phyloP scores from a whole-genome alignment of 2,113 vertebrate genomes.

The Rana temporaria region DNA sequence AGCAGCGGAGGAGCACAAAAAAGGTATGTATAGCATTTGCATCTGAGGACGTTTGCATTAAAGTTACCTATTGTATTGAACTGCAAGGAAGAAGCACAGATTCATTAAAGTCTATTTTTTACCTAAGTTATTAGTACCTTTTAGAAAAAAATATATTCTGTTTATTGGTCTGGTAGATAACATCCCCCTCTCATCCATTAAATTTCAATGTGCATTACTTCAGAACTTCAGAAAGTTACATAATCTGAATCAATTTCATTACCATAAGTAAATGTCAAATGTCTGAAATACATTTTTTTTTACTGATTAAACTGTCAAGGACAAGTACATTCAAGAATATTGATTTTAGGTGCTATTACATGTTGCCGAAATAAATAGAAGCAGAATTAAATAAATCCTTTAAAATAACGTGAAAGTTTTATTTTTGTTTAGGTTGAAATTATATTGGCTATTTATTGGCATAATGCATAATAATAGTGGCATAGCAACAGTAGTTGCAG shows the following conservation, averaged over 20 bases:
- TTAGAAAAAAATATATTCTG: conserved; percentile 5
- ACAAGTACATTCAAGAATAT: conserved; percentile 63
- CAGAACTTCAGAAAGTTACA: conserved; percentile 59
- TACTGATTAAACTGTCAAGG: conserved; percentile 72
- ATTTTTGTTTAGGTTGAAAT: no score
- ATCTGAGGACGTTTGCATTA: no score
- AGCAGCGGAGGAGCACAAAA: no score
- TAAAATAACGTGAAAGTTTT: no score
- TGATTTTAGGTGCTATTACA: conserved; percentile 33
- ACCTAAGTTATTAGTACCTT: not conserved
- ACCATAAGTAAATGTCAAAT: conserved; percentile 72
- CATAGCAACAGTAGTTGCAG: no score
- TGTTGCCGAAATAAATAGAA: not conserved
- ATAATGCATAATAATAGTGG: no score
- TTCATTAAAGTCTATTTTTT: not conserved
- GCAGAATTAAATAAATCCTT: no score
- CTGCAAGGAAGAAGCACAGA: no score
- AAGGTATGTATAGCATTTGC: no score
- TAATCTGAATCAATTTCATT: conserved; percentile 68
- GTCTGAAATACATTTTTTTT: conserved; percentile 62
- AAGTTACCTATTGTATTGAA: no score
- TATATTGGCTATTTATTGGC: no score
- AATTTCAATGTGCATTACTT: conserved; percentile 58
- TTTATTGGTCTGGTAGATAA: not conserved
- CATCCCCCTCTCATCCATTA: conserved; percentile 39